These are phyloP conservation scores for Stichodactyla helianthus DNA, from an alignment of 64 coral and sea anemone species.

Conservation along the genomic window DNA sequence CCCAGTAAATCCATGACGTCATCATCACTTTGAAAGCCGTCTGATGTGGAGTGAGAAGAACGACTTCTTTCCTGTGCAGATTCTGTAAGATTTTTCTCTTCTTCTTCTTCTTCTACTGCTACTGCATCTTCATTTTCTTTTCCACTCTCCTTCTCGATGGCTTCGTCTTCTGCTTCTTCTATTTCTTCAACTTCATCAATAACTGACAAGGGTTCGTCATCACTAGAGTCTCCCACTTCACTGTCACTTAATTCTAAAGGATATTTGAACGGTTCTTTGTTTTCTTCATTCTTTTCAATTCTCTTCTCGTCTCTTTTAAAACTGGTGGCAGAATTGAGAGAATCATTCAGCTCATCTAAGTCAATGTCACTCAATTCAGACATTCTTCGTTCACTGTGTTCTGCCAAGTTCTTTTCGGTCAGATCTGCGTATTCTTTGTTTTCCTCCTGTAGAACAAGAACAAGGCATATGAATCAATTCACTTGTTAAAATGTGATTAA, in stretches of 20 bases:
- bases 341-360: constrained; percentile 34
- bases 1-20: constrained; percentile 88
- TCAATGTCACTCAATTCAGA: constrained; percentile 41
- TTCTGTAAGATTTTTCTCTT: constrained; percentile 30
- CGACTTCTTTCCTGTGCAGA: constrained; percentile 16
- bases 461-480: background rate
- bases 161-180: background rate
- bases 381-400: constrained; percentile 11
- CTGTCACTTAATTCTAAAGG: constrained; percentile 47
- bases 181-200: constrained; percentile 45
- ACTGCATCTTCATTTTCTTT: too few species aligned
- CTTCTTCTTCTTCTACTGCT: background rate
- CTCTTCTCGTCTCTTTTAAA: constrained; percentile 4
- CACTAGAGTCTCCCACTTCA: constrained; percentile 44
- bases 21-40: constrained; percentile 82
- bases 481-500: too few species aligned
- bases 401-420: background rate
- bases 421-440: background rate
- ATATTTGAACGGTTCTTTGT: constrained; percentile 24
- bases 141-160: constrained; percentile 17
- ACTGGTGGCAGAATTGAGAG: constrained; percentile 36
- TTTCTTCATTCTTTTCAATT: background rate
- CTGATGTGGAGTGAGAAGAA: constrained; percentile 59
- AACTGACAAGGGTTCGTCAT: constrained; percentile 34
- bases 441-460: background rate